Base-by-base conservation (phyloP, 2,888 invertebrate species). In the Ennomos erosarius region DNA sequence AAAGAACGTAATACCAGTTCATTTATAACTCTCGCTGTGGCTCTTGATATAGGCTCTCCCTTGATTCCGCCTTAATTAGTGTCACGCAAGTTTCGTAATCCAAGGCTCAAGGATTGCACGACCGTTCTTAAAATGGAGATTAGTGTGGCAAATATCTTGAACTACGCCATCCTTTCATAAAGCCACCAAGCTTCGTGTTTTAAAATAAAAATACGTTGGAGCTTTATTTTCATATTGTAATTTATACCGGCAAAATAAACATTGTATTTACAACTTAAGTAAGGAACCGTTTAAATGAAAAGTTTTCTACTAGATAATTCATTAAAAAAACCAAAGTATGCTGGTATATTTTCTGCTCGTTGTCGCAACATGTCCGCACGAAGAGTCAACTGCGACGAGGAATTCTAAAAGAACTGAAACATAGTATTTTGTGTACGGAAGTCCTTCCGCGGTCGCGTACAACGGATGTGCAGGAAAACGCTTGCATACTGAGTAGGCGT, bases 51-150 rank as follows among this genome's bases (percentile, higher is more conserved):
- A 88, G 88, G 88, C 86, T 87, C 81, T 87, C 81, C 85, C 88
- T 85, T 91, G 91, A 91, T 91, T 86, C 92, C 90, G 81, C 89
- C 90, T 91, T 90, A 91, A 92, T 92, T 91, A 91, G 90, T 90
- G 88, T 90, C 91, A 92, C 90, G 91, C 91, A 91, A 90, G 90
- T 90, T 90, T 88, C 85, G 78, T 92, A 92, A 92, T 92, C 91
- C 91, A 81, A 88, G 91, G 90, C 88, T 89, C 78, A 85, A 82
- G 85, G 83, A 85, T 87, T 82, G 85, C 81, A 88, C 88, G 85
- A 87, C 90, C 88, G 90, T 90, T 90, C 91, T 91, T 92, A 90
- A 92, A 92, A 91, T 90, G 90, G 90, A 90, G 91, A 92, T 91
- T 91, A 92, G 88, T 85, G 79, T 74, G 84, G 87, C 85, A 86